Evolutionary conservation across 1,140 invertebrate species (phyloP), one percentile per base, ranked within the genome.

Genomic region (Drosophila parabipectinata): DNA sequence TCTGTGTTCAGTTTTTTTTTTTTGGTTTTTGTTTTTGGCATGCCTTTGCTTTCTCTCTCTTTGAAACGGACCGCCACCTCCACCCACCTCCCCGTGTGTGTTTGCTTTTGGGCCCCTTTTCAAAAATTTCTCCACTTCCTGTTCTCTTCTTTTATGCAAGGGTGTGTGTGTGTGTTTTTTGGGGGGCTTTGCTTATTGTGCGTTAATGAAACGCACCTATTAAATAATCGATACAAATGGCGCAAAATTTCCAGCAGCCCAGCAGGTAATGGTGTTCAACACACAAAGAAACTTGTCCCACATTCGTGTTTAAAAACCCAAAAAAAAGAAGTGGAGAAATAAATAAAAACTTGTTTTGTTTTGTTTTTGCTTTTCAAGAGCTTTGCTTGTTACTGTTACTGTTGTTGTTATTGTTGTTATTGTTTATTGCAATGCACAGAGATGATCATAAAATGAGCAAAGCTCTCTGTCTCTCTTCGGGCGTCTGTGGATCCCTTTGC

Each of bases 341-440:
- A 48, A 57, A 41, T 69, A 52, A 37, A 67, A 72, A 72, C 66
- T 71, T 71, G 71, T 64, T 54, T 64, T 71, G 64, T 72, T 62
- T 73, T 74, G 51, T 63, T 74, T 75, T 74, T 57, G 61, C 52
- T 74, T 57, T 52, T 37, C 37, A 71, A 4, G 30, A 53, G 51
- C 30, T 53, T 37, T 54, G 44, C 44, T 14, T 15, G 44, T 18
- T 10, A 9, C 41, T 15, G 15, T 6, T 9, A n/a, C 14, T 15
- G 14, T 44, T 14, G 10, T 18, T 44, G 10, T 18, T 44, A 5
- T 53, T 52, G 24, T 52, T 61, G 34, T 47, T 51, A 5, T 51
- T 44, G 41, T 61, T 53, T 21, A 39, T 41, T 24, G 30, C 57
- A 26, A 30, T 45, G 30, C 26, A 28, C 10, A 47, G 56, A 41